Evolutionary conservation across 1,140 invertebrate genomes (phyloP).

Genomic region (Rhyacophila brunnea): DNA sequence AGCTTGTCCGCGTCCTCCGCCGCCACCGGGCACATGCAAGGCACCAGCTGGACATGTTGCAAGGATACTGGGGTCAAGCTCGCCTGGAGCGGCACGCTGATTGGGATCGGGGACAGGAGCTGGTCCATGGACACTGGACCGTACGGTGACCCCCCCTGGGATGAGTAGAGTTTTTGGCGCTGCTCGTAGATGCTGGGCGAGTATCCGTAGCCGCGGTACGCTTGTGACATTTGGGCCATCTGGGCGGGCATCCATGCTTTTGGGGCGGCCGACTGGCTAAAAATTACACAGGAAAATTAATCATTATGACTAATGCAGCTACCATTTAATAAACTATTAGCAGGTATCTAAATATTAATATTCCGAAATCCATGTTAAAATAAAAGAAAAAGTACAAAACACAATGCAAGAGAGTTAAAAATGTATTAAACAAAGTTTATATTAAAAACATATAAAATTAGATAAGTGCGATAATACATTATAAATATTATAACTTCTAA

Average conservation of each 20-base stretch:
- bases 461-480: no score
- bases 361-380: no score
- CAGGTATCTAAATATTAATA: no score
- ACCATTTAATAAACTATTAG: no score
- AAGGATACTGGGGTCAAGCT: conserved; percentile 50
- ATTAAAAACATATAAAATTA: no score
- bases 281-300: neutral
- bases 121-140: conserved; percentile 41
- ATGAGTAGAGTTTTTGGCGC: conserved; percentile 44
- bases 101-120: conserved; percentile 45
- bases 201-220: conserved; percentile 48
- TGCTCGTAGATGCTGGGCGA: conserved; percentile 46
- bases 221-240: conserved; percentile 35
- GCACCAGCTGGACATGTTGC: conserved; percentile 55
- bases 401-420: no score
- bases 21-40: conserved; percentile 56
- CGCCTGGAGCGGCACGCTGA: conserved; percentile 52
- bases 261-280: conserved; percentile 13
- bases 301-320: no score
- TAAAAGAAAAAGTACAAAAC: no score
- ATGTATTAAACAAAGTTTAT: no score
- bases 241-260: conserved; percentile 25
- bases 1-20: conserved; percentile 53
- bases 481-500: no score
- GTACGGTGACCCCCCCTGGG: conserved; percentile 39